Evolutionary conservation across 37 sponge, comb jelly and placozoan species (phyloP).

Genomic region (Aplysina aerophoba): DNA sequence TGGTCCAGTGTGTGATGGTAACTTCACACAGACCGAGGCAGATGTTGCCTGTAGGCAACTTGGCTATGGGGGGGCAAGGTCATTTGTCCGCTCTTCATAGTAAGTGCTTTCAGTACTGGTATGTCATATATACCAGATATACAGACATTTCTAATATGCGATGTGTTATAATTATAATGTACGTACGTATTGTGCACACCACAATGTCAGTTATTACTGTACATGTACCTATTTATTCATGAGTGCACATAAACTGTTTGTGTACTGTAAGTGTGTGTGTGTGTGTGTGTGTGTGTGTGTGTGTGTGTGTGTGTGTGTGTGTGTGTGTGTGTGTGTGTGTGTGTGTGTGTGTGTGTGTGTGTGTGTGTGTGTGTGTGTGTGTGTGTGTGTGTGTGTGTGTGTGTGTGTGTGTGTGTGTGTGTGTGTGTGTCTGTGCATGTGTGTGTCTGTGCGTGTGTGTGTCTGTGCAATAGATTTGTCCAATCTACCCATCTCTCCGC

Average conservation of each 20-base stretch:
- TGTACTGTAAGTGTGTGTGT: not conserved
- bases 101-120: slow-evolving; percentile 16
- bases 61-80: not conserved
- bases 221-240: not conserved
- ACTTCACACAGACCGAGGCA: not conserved
- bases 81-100: not conserved
- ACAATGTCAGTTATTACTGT: not conserved
- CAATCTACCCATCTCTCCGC: too few relatives aligned
- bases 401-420: slow-evolving; percentile 7
- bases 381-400: slow-evolving; percentile 20
- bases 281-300: not conserved
- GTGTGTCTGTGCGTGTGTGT: not conserved
- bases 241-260: not conserved
- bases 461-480: too few relatives aligned
- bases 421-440: not conserved
- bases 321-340: slow-evolving; percentile 1
- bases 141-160: too few relatives aligned
- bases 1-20: not conserved
- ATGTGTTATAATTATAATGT: too few relatives aligned
- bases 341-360: not conserved
- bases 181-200: not conserved
- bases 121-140: too few relatives aligned
- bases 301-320: not conserved
- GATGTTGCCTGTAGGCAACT: slow-evolving; percentile 24
- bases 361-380: not conserved